Evolutionary conservation across 2,888 invertebrate species (phyloP).

Genomic region (Lathronympha strigana): DNA sequence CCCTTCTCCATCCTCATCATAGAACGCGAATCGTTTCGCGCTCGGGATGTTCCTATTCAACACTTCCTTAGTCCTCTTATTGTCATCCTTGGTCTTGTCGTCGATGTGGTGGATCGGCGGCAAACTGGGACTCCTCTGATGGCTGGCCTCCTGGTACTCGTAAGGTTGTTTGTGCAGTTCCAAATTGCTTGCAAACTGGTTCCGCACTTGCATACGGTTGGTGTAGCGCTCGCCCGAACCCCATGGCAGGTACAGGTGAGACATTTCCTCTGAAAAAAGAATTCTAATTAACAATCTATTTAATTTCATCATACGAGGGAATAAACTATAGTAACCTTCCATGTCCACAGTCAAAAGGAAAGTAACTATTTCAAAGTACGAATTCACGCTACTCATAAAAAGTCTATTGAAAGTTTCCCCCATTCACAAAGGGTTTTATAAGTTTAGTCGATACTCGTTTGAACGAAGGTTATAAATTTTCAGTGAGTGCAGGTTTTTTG

Average conservation of each 20-base stretch:
- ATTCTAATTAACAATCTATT: conserved; percentile 14
- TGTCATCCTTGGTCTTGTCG: conserved; percentile 67
- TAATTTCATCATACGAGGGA: not conserved
- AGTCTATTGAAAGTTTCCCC: conserved; percentile 63
- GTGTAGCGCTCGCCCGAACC: conserved; percentile 83
- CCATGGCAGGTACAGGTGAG: conserved; percentile 91
- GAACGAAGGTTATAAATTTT: conserved; percentile 47
- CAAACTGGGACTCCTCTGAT: conserved; percentile 87
- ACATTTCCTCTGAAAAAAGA: conserved; percentile 89
- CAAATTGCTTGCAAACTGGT: conserved; percentile 78
- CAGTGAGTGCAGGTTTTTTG: conserved; percentile 31
- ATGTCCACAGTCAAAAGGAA: conserved; percentile 64
- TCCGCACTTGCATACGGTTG: conserved; percentile 72
- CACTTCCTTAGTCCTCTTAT: conserved; percentile 58
- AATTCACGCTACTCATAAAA: conserved; percentile 53
- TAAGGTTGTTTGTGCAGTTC: conserved; percentile 76
- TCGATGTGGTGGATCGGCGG: conserved; percentile 85
- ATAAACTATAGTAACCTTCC: conserved; percentile 56
- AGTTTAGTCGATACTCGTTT: conserved; percentile 77
- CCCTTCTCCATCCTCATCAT: conserved; percentile 85
- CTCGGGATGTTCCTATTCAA: conserved; percentile 73
- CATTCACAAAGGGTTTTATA: conserved; percentile 67
- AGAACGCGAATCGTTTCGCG: conserved; percentile 76
- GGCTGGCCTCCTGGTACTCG: conserved; percentile 73
- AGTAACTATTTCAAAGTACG: conserved; percentile 58